Base-by-base conservation (phyloP, 2,888 invertebrate species). In the Eubasilissa splendida region DNA sequence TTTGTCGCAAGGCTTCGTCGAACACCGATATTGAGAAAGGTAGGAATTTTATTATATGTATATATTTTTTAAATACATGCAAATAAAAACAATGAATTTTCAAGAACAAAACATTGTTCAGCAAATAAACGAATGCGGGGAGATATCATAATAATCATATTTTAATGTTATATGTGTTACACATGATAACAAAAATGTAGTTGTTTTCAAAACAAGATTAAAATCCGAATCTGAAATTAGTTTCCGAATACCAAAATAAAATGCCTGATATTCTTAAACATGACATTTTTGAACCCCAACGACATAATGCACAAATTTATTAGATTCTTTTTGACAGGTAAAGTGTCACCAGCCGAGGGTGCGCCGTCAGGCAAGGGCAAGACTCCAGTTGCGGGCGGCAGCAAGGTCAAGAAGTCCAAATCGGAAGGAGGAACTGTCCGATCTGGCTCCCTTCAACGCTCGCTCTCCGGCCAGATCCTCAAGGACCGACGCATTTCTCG, bases 401-500 rank as follows among this genome's bases (percentile, higher is more conserved):
- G 88, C 85, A 90, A 90, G 84, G 90, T 88, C 73, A 90, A 90
- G 86, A 90, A 90, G 84, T 88, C 89, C 58, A 90, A 89, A 84
- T 88, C 90, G 14, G 90, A 89, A 80, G 86, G 89, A 66, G 88
- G 88, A n/a, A 86, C 88, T 1, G 88, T 90, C 31, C 86, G 90
- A 12, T 89, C 90, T 5, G 86, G 89, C 1, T 90, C 91, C 4
- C 84, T 90, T 76, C 90, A 90, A 85, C 86, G 90, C 33, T 90
- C 90, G 1, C 65, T 82, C 11, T 87, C 89, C 11, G 89, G 89
- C 31, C 89, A 82, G 68, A 76, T 78, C 56, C 73, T 83, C 54
- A 79, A 81, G 56, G 82, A 80, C 77, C 88, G 90, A 81, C 87
- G 90, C 14, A 86, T 88, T 77, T 91, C 91, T 2, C 86, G 89